These are phyloP conservation scores for Marmota monax DNA, from an alignment of 2,113 vertebrate species.

Conservation along the genomic window DNA sequence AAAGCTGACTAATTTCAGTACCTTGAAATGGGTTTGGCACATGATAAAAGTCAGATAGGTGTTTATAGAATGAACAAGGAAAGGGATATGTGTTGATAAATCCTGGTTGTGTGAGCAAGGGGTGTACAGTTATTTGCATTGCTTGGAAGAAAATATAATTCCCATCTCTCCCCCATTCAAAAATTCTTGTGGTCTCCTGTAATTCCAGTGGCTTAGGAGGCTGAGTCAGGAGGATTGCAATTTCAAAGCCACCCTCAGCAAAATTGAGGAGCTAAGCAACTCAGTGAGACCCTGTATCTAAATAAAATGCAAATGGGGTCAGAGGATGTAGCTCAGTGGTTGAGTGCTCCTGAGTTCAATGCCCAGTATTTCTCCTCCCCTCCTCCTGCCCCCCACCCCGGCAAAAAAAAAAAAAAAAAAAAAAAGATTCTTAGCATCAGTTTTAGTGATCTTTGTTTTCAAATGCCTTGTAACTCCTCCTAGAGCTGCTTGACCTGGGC, in stretches of 20 bases:
- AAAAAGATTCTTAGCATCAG: neutral
- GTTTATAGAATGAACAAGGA: neutral
- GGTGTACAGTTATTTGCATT: neutral
- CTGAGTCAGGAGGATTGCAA: too few relatives aligned
- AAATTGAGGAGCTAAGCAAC: too few relatives aligned
- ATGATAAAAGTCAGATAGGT: neutral
- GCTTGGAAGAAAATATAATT: slow-evolving; percentile 1
- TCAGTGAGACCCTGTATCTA: too few relatives aligned
- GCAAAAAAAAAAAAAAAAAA: too few relatives aligned
- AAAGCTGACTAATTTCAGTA: neutral
- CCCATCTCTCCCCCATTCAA: neutral
- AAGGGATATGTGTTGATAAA: neutral
- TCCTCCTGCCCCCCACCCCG: too few relatives aligned
- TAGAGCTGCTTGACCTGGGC: neutral
- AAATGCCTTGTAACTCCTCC: neutral
- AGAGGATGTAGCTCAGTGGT: too few relatives aligned
- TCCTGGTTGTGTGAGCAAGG: neutral
- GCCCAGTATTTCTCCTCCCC: too few relatives aligned
- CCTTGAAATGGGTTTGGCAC: neutral
- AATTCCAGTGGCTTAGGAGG: too few relatives aligned
- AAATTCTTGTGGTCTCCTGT: neutral
- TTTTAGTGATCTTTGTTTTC: neutral
- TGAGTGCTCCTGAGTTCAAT: too few relatives aligned
- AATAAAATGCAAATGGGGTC: too few relatives aligned
- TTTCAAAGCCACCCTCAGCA: too few relatives aligned